These are phyloP conservation scores for Pollenia griseotomentosa DNA, from an alignment of 2,888 invertebrate genomes.

Conservation along the genomic window DNA sequence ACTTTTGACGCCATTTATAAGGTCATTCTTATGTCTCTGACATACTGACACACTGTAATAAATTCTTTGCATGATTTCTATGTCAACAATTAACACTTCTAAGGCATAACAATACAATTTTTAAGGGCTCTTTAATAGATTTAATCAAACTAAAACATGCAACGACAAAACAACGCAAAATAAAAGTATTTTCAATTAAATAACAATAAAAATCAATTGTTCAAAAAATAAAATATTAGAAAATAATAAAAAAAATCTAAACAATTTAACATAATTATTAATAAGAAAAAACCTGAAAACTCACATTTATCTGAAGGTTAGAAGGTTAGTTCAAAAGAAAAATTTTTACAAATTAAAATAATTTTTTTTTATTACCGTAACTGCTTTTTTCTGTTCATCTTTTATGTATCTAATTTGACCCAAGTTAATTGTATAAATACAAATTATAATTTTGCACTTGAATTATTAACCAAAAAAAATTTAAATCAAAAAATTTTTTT, in stretches of 20 bases:
- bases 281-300: conserved; percentile 11
- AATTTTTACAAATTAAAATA: background rate
- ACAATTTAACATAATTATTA: conserved; percentile 23
- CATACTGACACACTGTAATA: conserved; percentile 51
- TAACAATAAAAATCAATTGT: conserved; percentile 51
- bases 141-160: conserved; percentile 47
- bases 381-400: conserved; percentile 3
- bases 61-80: conserved; percentile 22
- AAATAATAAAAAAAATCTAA: conserved; percentile 17
- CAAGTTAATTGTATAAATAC: conserved; percentile 49
- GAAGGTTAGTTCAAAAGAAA: background rate
- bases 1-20: conserved; percentile 17
- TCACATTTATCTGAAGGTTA: conserved; percentile 10
- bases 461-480: conserved; percentile 45
- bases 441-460: conserved; percentile 66
- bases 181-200: conserved; percentile 25
- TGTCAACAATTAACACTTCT: conserved; percentile 38
- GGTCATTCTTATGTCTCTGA: conserved; percentile 42
- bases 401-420: conserved; percentile 1
- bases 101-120: background rate
- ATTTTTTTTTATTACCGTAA: conserved; percentile 1
- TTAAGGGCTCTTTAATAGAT: conserved; percentile 42
- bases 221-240: conserved; percentile 1
- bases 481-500: conserved; percentile 10
- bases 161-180: background rate